Conservation (phyloP, 2,888 invertebrate genomes). For the Aplocera efformata region DNA sequence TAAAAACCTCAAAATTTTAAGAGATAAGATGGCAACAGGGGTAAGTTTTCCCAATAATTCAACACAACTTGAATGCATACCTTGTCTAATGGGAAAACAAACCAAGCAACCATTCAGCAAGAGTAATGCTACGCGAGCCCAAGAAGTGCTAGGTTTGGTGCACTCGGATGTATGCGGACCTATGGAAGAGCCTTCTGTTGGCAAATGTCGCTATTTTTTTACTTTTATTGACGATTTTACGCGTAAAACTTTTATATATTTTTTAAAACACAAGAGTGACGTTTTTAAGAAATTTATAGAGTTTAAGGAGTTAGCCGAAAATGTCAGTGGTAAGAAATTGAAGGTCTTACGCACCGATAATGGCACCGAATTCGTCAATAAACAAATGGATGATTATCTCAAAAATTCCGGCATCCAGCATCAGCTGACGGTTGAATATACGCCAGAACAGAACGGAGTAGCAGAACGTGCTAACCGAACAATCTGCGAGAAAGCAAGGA, state of each 20-base stretch:
- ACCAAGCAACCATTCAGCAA: constrained; percentile 22
- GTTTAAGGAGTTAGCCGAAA: background rate
- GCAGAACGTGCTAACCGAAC: background rate
- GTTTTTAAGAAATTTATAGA: constrained; percentile 1
- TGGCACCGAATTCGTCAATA: constrained; percentile 2
- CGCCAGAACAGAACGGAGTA: background rate
- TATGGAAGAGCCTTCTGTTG: constrained; percentile 16
- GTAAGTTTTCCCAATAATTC: background rate
- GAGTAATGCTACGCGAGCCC: constrained; percentile 1
- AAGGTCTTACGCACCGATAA: constrained; percentile 3
- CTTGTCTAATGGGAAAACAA: constrained; percentile 31
- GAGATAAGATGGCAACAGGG: constrained; percentile 19
- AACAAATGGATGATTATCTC: background rate
- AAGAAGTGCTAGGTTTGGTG: constrained; percentile 6
- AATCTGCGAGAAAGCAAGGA: background rate
- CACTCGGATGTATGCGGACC: constrained; percentile 24
- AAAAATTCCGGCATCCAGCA: background rate
- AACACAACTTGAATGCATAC: constrained; percentile 6
- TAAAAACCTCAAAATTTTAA: constrained; percentile 18
- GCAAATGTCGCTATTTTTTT: constrained; percentile 1
- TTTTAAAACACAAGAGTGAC: constrained; percentile 3
- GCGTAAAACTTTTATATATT: constrained; percentile 4
- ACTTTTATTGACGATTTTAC: constrained; percentile 12
- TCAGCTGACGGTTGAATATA: background rate
- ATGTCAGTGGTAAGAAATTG: background rate